Conservation (phyloP, 1,140 invertebrate species). For the Anastrepha ludens region DNA sequence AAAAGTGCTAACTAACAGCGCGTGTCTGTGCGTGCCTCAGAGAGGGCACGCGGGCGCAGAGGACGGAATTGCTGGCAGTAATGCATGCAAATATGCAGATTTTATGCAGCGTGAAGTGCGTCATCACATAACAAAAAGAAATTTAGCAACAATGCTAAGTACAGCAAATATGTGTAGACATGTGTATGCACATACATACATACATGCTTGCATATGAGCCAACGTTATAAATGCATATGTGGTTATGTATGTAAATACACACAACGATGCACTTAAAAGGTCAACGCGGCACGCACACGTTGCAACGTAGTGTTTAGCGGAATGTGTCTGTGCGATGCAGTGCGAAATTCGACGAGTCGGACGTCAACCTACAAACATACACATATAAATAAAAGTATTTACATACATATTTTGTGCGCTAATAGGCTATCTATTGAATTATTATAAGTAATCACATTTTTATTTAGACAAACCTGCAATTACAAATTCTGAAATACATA, state of each 20-base stretch:
- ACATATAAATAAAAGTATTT: too few relatives aligned
- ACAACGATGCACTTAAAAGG: constrained; percentile 9
- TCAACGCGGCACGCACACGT: not conserved
- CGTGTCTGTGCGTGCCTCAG: constrained; percentile 12
- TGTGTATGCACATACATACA: not conserved
- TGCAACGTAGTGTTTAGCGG: not conserved
- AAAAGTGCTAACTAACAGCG: constrained; percentile 26
- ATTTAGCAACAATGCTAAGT: constrained; percentile 19
- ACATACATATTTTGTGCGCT: too few relatives aligned
- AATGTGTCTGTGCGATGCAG: not conserved
- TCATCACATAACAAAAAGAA: constrained; percentile 38
- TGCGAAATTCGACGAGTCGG: not conserved
- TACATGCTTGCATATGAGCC: not conserved
- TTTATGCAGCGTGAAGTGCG: constrained; percentile 41
- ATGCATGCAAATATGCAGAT: constrained; percentile 48
- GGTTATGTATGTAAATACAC: too few relatives aligned
- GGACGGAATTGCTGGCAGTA: not conserved
- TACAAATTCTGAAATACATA: too few relatives aligned
- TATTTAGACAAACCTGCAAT: too few relatives aligned
- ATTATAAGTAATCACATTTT: too few relatives aligned
- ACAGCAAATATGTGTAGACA: not conserved
- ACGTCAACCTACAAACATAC: too few relatives aligned
- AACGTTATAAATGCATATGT: not conserved
- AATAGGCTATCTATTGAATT: too few relatives aligned
- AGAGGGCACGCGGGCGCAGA: not conserved